Base-by-base conservation (phyloP, 2,113 vertebrate genomes). In the Microtus oregoni region DNA sequence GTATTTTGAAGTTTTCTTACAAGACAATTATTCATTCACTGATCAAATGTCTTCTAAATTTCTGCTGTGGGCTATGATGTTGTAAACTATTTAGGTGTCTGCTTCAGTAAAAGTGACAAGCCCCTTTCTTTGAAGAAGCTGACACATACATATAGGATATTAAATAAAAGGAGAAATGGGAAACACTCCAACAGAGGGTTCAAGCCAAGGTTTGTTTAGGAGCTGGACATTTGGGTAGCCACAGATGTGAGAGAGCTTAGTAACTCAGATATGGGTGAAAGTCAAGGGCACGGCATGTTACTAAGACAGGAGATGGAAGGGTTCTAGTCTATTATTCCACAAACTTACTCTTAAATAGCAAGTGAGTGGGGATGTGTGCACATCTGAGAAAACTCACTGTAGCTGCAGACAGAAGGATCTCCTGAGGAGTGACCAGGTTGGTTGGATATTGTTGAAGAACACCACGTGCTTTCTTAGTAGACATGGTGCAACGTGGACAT, bases 1-100 rank as follows among this genome's bases (percentile, higher is more conserved):
- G 7, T 50, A 83, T 83, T 95, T 95, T 89, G 8, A 19, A 61
- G 32, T 83, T 94, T 92, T 88, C 30, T 77, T 61, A 63, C 32
- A 55, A 86, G 38, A 67, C 3, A 55, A 55, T 17, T 72, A 67
- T 22, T 96, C 14, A 82, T 77, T 73, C 38, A 81, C 55, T 63
- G 2, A 76, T 75, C 41, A 58, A 73, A 41, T 92, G n/a, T 73
- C 76, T 72, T 10, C 91, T 90, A 89, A 72, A 50, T 90, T n/a
- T n/a, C 75, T 90, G 8, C 63, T 79, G 7, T 94, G 13, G 65
- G 38, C 70, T 92, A 7, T 44, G 38, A 88, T 86, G 47, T 32
- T 28, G 3, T 47, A 52, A 76, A 10, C 19, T 12, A 87, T 12
- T 79, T 20, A 26, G 24, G 65, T 55, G 15, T 38, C 70, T 14